Conservation (phyloP, 1,140 invertebrate species). For the Babylonia areolata region DNA sequence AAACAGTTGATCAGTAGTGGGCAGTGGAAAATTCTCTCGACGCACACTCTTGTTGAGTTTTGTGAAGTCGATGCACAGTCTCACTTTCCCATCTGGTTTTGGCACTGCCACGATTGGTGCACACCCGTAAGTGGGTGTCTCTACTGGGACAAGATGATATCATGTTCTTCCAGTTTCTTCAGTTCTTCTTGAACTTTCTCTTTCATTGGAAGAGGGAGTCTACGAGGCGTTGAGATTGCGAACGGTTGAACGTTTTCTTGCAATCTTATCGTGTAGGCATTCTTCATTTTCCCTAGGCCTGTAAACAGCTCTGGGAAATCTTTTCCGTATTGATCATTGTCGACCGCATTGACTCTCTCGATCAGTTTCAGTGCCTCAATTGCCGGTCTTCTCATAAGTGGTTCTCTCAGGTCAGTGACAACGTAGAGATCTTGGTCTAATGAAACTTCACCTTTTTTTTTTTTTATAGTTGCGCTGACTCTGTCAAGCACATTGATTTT, state of each 20-base stretch:
- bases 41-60: no score
- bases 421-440: not conserved
- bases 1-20: no score
- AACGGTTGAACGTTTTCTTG: conserved; percentile 16
- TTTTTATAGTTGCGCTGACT: not conserved
- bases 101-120: no score
- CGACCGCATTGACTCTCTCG: conserved; percentile 51
- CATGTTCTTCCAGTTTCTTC: not conserved
- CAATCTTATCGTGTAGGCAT: conserved; percentile 12
- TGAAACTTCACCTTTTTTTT: not conserved
- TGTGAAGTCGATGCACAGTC: no score
- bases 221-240: not conserved
- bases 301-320: not conserved
- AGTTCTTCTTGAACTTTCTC: conserved; percentile 22
- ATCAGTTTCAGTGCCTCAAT: not conserved
- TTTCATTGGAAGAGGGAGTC: conserved; percentile 12
- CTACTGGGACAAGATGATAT: conserved; percentile 50
- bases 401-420: not conserved
- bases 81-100: no score
- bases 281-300: not conserved
- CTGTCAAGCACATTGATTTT: not conserved
- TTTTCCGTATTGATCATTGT: not conserved
- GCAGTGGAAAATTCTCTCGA: no score
- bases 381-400: not conserved
- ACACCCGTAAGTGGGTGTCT: no score